Evolutionary conservation across 1,140 invertebrate genomes (phyloP).

Genomic region (Steinernema khuongi): DNA sequence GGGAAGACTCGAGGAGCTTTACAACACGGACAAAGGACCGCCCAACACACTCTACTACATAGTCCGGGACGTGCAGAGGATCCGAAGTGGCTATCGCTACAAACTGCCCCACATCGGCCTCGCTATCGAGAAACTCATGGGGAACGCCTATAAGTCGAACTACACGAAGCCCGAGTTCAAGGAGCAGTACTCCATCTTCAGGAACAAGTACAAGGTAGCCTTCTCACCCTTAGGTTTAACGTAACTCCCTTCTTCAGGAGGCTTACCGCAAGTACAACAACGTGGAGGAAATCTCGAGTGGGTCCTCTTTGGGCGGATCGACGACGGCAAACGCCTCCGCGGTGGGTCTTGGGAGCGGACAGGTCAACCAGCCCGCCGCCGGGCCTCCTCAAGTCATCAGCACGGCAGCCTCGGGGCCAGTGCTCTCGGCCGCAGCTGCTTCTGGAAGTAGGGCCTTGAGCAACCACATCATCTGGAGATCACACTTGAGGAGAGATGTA

Average conservation of each 20-base stretch:
- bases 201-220: conserved; percentile 29
- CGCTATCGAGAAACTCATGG: conserved; percentile 94
- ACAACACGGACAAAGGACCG: conserved; percentile 72
- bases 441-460: conserved; percentile 42
- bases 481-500: conserved; percentile 35
- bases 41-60: conserved; percentile 52
- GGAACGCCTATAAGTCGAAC: conserved; percentile 82
- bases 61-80: conserved; percentile 44
- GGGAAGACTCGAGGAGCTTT: conserved; percentile 84
- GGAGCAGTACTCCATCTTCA: conserved; percentile 73
- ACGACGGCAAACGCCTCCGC: not conserved
- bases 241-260: conserved; percentile 9
- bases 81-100: conserved; percentile 37
- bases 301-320: conserved; percentile 21
- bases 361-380: not conserved
- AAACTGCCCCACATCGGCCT: conserved; percentile 89
- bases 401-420: not conserved
- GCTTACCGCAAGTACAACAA: not conserved
- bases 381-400: not conserved
- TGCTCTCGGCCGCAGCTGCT: not conserved
- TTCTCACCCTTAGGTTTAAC: not conserved
- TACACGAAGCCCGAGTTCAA: conserved; percentile 87
- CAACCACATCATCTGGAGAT: conserved; percentile 48
- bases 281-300: conserved; percentile 5
- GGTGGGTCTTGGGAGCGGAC: not conserved